Conservation (phyloP, 2,113 vertebrate species). For the Blennius ocellaris region DNA sequence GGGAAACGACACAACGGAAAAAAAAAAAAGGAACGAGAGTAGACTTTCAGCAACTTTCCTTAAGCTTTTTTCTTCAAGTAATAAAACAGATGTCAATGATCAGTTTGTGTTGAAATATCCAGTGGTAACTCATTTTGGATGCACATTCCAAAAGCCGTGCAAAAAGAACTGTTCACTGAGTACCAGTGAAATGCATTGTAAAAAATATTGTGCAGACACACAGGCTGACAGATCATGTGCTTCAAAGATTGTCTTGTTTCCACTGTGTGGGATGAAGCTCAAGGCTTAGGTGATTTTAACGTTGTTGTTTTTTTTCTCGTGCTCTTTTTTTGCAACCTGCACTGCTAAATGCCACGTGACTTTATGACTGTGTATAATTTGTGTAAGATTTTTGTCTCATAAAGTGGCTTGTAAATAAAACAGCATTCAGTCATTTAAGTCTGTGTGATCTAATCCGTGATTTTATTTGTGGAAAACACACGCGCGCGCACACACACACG, state of each 20-base stretch:
- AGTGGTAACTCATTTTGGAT: background rate
- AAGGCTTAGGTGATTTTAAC: conserved; percentile 7
- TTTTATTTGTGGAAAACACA: conserved; percentile 50
- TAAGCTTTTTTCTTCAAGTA: background rate
- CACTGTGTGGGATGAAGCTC: conserved; percentile 74
- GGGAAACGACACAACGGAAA: background rate
- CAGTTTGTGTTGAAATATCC: background rate
- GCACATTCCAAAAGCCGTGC: background rate
- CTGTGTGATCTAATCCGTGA: conserved; percentile 18
- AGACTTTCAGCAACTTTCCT: background rate
- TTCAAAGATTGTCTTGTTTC: conserved; percentile 46
- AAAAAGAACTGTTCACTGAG: background rate
- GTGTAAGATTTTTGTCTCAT: conserved; percentile 22
- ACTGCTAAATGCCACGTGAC: conserved; percentile 56
- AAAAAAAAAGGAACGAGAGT: background rate
- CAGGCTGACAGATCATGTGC: background rate
- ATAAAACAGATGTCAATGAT: conserved; percentile 16
- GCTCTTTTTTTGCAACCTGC: conserved; percentile 36
- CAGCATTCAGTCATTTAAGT: conserved; percentile 6
- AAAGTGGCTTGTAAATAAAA: conserved; percentile 63
- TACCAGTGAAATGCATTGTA: background rate
- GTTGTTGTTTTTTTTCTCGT: too few species aligned
- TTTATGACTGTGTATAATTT: conserved; percentile 34
- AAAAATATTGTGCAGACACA: background rate
- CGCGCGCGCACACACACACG: background rate